Evolutionary conservation across 1,140 invertebrate genomes (phyloP).

Genomic region (Fragariocoptes setiger): DNA sequence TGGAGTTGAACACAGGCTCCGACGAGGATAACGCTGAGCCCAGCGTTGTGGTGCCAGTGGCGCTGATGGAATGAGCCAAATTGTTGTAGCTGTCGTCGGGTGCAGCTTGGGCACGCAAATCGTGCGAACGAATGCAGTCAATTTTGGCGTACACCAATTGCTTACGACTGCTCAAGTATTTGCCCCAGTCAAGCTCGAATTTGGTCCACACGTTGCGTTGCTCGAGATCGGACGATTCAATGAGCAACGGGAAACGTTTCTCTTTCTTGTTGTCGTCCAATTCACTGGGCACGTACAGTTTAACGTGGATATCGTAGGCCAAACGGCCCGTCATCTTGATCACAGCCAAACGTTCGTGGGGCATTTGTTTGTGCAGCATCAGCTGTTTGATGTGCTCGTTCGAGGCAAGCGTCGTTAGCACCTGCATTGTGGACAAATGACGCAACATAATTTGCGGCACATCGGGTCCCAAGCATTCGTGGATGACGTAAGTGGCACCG

Average conservation of each 20-base stretch:
- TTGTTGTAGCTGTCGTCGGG: not conserved
- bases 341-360: not conserved
- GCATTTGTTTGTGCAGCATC: not conserved
- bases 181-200: constrained; percentile 16
- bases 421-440: no score
- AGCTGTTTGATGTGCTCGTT: not conserved
- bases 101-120: not conserved
- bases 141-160: not conserved
- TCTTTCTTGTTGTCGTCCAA: constrained; percentile 56
- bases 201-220: not conserved
- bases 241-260: constrained; percentile 52
- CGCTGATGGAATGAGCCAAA: not conserved
- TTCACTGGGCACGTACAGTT: constrained; percentile 44
- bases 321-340: not conserved
- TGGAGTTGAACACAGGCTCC: not conserved
- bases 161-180: constrained; percentile 13
- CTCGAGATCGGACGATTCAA: constrained; percentile 21
- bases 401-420: not conserved
- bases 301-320: not conserved
- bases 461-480: constrained; percentile 52
- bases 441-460: constrained; percentile 39
- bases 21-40: not conserved
- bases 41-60: no score
- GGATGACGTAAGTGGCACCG: constrained; percentile 29
- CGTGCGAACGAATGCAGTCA: not conserved